Conservation (phyloP, 2,797 vertebrate species). For the Notolepis coatsorum region DNA sequence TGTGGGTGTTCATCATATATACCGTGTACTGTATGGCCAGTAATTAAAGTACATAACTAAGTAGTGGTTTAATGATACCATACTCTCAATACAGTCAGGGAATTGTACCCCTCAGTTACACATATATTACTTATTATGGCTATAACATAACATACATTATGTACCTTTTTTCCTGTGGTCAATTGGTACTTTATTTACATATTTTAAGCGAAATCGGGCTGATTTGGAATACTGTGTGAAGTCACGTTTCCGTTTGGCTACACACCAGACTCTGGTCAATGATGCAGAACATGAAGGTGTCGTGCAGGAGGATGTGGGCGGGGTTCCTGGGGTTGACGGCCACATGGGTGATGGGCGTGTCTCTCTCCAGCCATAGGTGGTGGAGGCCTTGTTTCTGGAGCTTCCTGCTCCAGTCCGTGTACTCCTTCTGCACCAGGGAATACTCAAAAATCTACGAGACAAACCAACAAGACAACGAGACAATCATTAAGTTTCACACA, state of each 20-base stretch:
- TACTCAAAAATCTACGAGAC: slow-evolving; percentile 88
- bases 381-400: slow-evolving; percentile 89
- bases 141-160: too few species aligned
- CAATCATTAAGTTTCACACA: neutral
- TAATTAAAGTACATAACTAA: too few species aligned
- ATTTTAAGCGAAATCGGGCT: neutral
- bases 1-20: too few species aligned
- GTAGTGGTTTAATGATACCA: too few species aligned
- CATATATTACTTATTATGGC: too few species aligned
- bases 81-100: too few species aligned
- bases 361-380: slow-evolving; percentile 85
- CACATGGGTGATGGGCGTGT: slow-evolving; percentile 89
- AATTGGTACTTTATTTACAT: too few species aligned
- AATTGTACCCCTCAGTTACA: too few species aligned
- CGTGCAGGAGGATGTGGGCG: slow-evolving; percentile 88
- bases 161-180: too few species aligned
- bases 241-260: too few species aligned
- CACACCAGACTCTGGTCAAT: slow-evolving; percentile 92
- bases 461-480: neutral
- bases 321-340: slow-evolving; percentile 85
- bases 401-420: slow-evolving; percentile 90
- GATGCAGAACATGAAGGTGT: slow-evolving; percentile 92
- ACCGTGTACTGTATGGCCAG: too few species aligned
- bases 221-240: too few species aligned
- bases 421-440: slow-evolving; percentile 86